Percentiles rank a stretch among this genome's conserved stretches.
phyloP scores from a whole-genome alignment of 2,888 invertebrate genomes.

The Agapostemon virescens region DNA sequence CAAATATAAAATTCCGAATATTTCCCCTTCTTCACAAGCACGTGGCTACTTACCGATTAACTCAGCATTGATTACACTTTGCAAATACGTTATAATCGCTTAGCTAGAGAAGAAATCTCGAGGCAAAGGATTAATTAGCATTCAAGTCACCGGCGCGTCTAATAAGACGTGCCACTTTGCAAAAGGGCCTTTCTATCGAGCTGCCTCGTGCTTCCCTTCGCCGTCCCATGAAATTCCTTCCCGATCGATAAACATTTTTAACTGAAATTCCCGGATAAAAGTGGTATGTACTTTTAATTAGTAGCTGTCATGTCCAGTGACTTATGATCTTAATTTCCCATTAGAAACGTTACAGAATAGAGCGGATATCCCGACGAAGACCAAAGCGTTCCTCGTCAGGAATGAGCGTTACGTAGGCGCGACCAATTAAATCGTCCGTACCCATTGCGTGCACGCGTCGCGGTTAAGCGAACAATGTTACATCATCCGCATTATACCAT shows the following conservation, averaged over 20 bases:
- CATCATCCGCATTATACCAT: conserved; percentile 62
- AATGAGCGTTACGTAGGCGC: conserved; percentile 16
- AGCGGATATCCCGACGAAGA: conserved; percentile 5
- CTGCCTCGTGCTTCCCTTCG: neutral
- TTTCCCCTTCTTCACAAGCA: too few relatives aligned
- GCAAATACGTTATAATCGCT: neutral
- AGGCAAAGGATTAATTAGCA: neutral
- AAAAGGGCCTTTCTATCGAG: neutral
- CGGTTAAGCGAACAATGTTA: conserved; percentile 61
- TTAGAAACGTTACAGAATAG: conserved; percentile 12
- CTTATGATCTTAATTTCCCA: conserved; percentile 8
- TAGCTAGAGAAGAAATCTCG: neutral
- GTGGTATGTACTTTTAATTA: neutral
- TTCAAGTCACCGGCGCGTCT: neutral
- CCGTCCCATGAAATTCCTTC: neutral
- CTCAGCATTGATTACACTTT: too few relatives aligned
- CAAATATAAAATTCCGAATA: too few relatives aligned
- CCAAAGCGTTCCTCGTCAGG: neutral
- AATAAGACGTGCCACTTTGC: neutral
- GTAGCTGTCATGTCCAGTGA: neutral
- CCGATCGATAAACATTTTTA: neutral
- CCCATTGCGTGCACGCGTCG: conserved; percentile 47
- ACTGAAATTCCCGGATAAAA: conserved; percentile 5
- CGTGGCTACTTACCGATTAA: too few relatives aligned
- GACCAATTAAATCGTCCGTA: conserved; percentile 56